Conservation (phyloP, 2,113 vertebrate genomes). For the Otus sunia region DNA sequence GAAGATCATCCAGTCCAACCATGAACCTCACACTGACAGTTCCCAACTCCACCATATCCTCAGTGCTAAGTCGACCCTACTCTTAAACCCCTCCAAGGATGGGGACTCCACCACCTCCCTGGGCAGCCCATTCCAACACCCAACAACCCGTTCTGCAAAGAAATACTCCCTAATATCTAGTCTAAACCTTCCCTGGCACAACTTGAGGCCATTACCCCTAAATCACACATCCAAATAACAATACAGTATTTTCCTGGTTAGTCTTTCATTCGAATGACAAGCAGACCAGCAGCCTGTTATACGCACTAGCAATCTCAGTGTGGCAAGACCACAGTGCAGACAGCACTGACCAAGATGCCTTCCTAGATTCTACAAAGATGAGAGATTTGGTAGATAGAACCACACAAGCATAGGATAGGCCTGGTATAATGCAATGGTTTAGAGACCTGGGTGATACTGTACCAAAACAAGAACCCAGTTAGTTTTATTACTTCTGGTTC, state of each 20-base stretch:
- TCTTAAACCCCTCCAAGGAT: too few species aligned
- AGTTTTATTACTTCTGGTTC: background rate
- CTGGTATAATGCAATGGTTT: background rate
- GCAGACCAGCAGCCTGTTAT: background rate
- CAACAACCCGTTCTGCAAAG: too few species aligned
- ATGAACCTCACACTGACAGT: too few species aligned
- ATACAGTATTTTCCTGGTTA: background rate
- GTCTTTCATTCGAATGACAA: background rate
- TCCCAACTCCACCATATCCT: too few species aligned
- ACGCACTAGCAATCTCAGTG: background rate
- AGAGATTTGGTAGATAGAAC: background rate
- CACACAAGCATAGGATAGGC: background rate
- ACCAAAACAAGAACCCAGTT: background rate
- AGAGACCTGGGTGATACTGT: background rate
- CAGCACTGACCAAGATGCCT: background rate
- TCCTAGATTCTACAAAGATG: background rate
- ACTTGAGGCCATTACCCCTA: too few species aligned
- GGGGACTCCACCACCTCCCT: too few species aligned
- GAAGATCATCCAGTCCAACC: too few species aligned
- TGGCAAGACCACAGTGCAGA: background rate
- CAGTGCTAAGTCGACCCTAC: too few species aligned
- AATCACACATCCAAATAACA: background rate
- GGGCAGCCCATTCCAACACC: too few species aligned
- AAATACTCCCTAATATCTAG: too few species aligned
- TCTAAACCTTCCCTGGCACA: too few species aligned